These are phyloP conservation scores for Hylaea fasciaria DNA, from an alignment of 2,888 invertebrate genomes.

Conservation along the genomic window DNA sequence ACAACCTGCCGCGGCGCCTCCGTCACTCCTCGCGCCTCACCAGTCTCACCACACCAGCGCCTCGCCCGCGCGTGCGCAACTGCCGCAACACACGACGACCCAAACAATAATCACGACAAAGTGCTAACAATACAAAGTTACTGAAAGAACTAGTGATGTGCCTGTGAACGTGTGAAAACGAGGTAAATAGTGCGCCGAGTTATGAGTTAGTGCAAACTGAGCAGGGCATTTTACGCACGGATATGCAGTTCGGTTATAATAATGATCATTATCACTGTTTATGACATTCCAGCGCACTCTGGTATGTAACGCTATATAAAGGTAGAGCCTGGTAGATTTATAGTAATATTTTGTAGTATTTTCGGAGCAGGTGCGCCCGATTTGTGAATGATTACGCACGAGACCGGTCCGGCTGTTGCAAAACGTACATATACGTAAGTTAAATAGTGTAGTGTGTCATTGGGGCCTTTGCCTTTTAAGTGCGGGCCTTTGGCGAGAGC, in stretches of 20 bases:
- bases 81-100: conserved; percentile 24
- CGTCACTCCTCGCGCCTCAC: conserved; percentile 62
- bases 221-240: conserved; percentile 66
- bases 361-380: conserved; percentile 58
- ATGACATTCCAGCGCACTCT: conserved; percentile 38
- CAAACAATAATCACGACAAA: conserved; percentile 45
- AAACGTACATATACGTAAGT: conserved; percentile 53
- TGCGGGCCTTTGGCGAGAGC: conserved; percentile 41
- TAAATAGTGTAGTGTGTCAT: conserved; percentile 65
- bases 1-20: conserved; percentile 71
- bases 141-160: conserved; percentile 63
- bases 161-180: conserved; percentile 50
- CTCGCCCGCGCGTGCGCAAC: conserved; percentile 59
- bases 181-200: conserved; percentile 60
- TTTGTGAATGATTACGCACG: conserved; percentile 67
- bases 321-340: conserved; percentile 13
- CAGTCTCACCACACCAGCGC: conserved; percentile 58
- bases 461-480: conserved; percentile 54
- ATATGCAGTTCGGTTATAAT: conserved; percentile 51
- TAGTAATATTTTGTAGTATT: conserved; percentile 47
- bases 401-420: conserved; percentile 67
- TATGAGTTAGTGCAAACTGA: conserved; percentile 47
- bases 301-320: conserved; percentile 36
- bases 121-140: conserved; percentile 54
- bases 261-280: conserved; percentile 49